These are phyloP conservation scores for Zoanthus solanderi DNA, from an alignment of 92 coral and sea anemone genomes.

Conservation along the genomic window DNA sequence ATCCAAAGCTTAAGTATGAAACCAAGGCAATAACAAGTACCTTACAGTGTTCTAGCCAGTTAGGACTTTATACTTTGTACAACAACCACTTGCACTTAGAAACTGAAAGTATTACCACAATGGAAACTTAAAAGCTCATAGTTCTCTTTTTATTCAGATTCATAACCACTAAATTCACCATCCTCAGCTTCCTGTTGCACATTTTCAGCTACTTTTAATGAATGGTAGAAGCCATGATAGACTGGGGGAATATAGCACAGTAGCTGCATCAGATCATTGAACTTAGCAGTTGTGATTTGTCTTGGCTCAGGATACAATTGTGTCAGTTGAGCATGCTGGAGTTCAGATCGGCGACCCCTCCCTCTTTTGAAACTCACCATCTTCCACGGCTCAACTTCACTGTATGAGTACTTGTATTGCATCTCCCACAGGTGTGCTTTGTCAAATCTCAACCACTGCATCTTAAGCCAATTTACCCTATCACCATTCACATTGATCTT, in stretches of 20 bases:
- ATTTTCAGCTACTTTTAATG: background rate
- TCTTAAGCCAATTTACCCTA: slow-evolving; percentile 37
- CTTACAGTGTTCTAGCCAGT: too few relatives aligned
- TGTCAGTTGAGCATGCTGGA: background rate
- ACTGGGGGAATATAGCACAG: background rate
- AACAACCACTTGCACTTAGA: too few relatives aligned
- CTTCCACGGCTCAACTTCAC: slow-evolving; percentile 53
- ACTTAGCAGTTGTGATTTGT: slow-evolving; percentile 8
- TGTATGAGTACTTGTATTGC: slow-evolving; percentile 36
- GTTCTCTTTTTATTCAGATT: background rate
- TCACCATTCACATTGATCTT: slow-evolving; percentile 41
- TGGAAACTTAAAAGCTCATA: background rate
- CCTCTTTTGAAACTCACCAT: background rate
- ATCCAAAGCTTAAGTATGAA: too few relatives aligned
- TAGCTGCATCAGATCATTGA: slow-evolving; percentile 22
- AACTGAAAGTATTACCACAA: too few relatives aligned
- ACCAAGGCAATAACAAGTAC: too few relatives aligned
- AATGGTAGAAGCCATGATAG: slow-evolving; percentile 10
- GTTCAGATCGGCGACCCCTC: background rate
- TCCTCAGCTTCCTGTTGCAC: slow-evolving; percentile 11
- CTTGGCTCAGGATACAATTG: background rate
- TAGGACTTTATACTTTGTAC: too few relatives aligned
- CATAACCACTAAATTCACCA: background rate
- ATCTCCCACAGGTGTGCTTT: slow-evolving; percentile 29
- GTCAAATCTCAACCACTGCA: slow-evolving; percentile 40